These are phyloP conservation scores for Drosophila funebris DNA, from an alignment of 1,140 invertebrate species.

Conservation along the genomic window DNA sequence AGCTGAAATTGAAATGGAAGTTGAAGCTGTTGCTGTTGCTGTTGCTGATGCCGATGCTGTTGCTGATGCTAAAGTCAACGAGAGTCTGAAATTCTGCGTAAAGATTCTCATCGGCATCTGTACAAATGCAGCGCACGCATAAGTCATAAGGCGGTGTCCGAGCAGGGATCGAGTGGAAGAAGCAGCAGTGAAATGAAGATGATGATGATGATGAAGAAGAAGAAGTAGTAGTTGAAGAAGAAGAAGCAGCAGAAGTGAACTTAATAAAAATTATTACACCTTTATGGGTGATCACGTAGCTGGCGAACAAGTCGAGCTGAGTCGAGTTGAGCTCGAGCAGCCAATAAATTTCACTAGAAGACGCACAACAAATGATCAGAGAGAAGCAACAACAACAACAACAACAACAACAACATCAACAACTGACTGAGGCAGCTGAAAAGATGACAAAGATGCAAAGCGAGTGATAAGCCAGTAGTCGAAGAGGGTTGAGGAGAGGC, in stretches of 20 bases:
- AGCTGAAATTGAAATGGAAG: background rate
- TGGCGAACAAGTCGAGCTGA: conserved; percentile 42
- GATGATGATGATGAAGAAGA: too few species aligned
- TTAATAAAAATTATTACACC: conserved; percentile 82
- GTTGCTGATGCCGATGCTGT: background rate
- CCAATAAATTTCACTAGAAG: conserved; percentile 77
- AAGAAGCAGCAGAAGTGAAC: conserved; percentile 37
- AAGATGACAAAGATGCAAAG: conserved; percentile 54
- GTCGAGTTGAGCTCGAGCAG: conserved; percentile 9
- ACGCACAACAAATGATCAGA: conserved; percentile 60
- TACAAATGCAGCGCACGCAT: conserved; percentile 70
- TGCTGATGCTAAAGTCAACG: background rate
- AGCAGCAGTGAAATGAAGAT: conserved; percentile 26
- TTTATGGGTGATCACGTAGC: conserved; percentile 81
- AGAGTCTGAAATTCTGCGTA: conserved; percentile 62
- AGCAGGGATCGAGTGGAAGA: background rate
- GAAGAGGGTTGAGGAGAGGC: background rate
- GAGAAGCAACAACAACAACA: conserved; percentile 19
- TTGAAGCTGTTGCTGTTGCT: background rate
- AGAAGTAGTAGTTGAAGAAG: too few species aligned
- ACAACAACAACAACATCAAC: background rate
- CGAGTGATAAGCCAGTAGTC: conserved; percentile 33
- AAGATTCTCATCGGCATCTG: conserved; percentile 61
- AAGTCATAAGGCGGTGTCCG: conserved; percentile 77
- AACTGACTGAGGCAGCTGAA: conserved; percentile 21